Percentiles rank a stretch among this genome's conserved stretches.
phyloP scores from a whole-genome alignment of 2,888 invertebrate genomes.

The Agonopterix alstromeriana region DNA sequence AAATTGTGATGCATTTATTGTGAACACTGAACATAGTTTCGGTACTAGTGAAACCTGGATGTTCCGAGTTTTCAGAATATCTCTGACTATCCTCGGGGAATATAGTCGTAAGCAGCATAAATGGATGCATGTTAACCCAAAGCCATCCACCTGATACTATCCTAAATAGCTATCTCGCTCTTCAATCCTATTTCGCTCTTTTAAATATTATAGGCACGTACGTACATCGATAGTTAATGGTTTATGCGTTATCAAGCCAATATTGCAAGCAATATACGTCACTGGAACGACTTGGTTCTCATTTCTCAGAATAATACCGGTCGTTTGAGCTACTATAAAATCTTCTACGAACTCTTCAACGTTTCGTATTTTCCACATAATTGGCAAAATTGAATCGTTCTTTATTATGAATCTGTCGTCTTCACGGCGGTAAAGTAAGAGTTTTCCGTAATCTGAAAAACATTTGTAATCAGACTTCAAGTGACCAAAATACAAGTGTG shows the following conservation, averaged over 20 bases:
- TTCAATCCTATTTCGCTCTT: too few species aligned
- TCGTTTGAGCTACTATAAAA: constrained; percentile 58
- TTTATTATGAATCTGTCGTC: constrained; percentile 66
- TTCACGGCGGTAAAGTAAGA: constrained; percentile 67
- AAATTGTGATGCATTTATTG: too few species aligned
- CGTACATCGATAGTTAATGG: constrained; percentile 61
- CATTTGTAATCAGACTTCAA: too few species aligned
- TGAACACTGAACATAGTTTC: too few species aligned
- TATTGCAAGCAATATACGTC: constrained; percentile 63
- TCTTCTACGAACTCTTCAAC: constrained; percentile 52
- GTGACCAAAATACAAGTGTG: too few species aligned
- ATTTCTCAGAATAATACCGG: constrained; percentile 56
- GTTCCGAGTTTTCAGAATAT: too few species aligned
- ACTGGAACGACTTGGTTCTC: constrained; percentile 66
- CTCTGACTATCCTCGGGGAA: too few species aligned
- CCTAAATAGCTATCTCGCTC: too few species aligned
- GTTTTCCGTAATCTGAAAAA: constrained; percentile 66
- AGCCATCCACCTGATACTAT: too few species aligned
- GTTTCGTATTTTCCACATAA: constrained; percentile 74
- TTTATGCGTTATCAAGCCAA: constrained; percentile 53
- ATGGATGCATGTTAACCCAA: too few species aligned
- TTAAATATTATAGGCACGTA: constrained; percentile 6
- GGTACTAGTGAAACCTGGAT: too few species aligned
- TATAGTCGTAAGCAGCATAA: too few species aligned
- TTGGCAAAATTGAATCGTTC: constrained; percentile 73